Percentiles rank a stretch among this genome's conserved stretches.
Evolutionary conservation across 2,888 invertebrate species (phyloP).

Genomic region (Tenthredo amoena): DNA sequence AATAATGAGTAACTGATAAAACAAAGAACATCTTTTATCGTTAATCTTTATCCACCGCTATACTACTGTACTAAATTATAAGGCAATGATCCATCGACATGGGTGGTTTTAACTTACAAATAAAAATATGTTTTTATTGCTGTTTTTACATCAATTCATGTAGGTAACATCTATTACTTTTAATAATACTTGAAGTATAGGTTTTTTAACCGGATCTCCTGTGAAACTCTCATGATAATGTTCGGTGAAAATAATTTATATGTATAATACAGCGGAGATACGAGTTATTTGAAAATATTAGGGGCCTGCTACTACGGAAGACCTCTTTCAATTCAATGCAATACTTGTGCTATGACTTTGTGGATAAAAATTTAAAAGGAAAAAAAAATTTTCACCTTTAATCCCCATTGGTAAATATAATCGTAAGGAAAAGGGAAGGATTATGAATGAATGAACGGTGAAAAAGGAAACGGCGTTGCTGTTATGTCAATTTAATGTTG

Average conservation of each 20-base stretch:
- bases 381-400: background rate
- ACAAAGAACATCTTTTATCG: background rate
- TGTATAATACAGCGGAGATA: background rate
- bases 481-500: slow-evolving; percentile 23
- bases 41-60: background rate
- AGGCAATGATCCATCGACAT: background rate
- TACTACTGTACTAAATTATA: background rate
- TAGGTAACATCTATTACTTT: background rate
- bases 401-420: background rate
- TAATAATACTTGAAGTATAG: background rate
- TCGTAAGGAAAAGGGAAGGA: background rate
- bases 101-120: background rate
- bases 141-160: background rate
- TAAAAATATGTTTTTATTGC: background rate
- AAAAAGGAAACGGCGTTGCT: background rate
- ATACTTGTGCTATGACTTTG: background rate
- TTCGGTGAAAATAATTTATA: background rate
- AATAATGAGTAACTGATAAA: background rate
- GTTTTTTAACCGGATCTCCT: background rate
- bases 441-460: slow-evolving; percentile 3
- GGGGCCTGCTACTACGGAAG: background rate
- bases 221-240: background rate
- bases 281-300: background rate
- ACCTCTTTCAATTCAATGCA: background rate
- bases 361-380: background rate